These are phyloP conservation scores for Sipunculus nudus DNA, from an alignment of 2,888 invertebrate species.

Conservation along the genomic window DNA sequence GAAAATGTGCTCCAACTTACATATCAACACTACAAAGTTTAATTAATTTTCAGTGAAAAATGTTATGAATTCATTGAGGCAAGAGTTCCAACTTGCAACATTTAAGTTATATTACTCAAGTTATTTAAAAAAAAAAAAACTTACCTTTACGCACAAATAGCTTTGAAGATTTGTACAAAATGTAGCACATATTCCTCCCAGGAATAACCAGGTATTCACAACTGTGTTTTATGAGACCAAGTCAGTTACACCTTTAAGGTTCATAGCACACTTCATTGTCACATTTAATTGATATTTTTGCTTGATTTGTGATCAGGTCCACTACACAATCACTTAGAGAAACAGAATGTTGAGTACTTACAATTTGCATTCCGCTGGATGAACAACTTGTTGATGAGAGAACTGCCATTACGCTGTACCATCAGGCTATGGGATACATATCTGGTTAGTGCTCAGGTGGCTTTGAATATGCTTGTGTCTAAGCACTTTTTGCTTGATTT, in stretches of 20 bases:
- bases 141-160: no score
- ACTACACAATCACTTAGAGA: constrained; percentile 91
- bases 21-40: not conserved
- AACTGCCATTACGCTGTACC: constrained; percentile 94
- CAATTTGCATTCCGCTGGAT: constrained; percentile 99
- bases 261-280: no score
- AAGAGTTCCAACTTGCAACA: not conserved
- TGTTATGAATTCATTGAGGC: not conserved
- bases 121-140: no score
- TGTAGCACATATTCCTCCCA: no score
- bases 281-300: no score
- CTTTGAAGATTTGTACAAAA: no score
- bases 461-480: not conserved
- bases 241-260: no score
- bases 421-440: constrained; percentile 99
- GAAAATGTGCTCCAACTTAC: not conserved
- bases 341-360: constrained; percentile 95
- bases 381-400: constrained; percentile 97
- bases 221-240: no score
- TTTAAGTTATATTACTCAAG: not conserved
- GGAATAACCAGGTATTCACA: no score
- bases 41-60: no score
- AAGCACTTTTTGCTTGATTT: not conserved
- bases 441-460: constrained; percentile 76
- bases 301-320: no score